Percentiles rank a stretch among this genome's conserved stretches.
Evolutionary conservation across 2,113 vertebrate species (phyloP).

Genomic region (Buteo buteo): DNA sequence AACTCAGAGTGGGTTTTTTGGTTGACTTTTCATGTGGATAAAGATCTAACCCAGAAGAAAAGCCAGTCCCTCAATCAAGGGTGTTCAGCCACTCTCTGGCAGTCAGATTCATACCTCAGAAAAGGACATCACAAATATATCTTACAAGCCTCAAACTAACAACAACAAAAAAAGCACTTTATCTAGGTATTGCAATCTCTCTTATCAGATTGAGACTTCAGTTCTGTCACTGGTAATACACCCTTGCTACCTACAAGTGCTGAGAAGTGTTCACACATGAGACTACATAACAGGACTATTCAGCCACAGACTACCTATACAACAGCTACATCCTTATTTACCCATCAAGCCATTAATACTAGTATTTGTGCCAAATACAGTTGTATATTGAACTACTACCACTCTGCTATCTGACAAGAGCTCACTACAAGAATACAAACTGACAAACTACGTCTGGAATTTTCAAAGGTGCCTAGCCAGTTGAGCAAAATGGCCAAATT

Average conservation of each 20-base stretch:
- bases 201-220: not conserved
- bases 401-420: not conserved
- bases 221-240: not conserved
- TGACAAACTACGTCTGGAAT: not conserved
- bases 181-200: not conserved
- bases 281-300: not conserved
- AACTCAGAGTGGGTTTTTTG: not conserved
- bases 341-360: not conserved
- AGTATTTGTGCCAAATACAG: not conserved
- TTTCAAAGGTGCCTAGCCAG: not conserved
- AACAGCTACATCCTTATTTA: not conserved
- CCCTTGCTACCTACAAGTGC: not conserved
- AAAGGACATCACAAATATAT: not conserved
- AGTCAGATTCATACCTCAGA: not conserved
- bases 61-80: not conserved
- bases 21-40: not conserved
- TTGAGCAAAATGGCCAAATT: not conserved
- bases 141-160: not conserved
- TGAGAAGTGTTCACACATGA: not conserved
- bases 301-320: not conserved
- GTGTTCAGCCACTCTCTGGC: not conserved
- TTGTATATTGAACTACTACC: not conserved
- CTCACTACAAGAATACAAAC: not conserved
- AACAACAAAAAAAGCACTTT: not conserved
- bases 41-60: not conserved